Base-by-base conservation (phyloP, 1,140 invertebrate genomes). In the Lanistes nyassanus region DNA sequence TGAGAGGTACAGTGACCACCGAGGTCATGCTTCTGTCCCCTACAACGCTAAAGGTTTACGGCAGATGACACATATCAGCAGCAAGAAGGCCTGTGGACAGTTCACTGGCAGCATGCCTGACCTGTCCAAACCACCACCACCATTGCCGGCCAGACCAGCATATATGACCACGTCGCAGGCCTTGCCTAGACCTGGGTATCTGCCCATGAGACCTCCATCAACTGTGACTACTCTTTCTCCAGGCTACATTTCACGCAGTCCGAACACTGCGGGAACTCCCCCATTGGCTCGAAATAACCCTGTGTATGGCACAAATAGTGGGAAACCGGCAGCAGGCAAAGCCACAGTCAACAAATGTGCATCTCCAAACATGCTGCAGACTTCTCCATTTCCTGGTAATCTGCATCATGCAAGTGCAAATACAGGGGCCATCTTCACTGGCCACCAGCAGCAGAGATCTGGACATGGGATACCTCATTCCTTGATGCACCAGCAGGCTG, bases 161-260 rank as follows among this genome's bases (percentile, higher is more conserved):
- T 47, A 47, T 47, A 16, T 47, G 42, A 47, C 2, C 19, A n/a
- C 70, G 6, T 56, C 70, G 6, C 34, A 56, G 21, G 19, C 70
- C 16, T 13, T 37, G n/a, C 70, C 70, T 13, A 53, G 56, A 29
- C 70, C 70, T 21, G 70, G 70, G 6, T 72, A 72, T 56, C 31
- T 72, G 16, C 55, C 70, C 9, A 21, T 58, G 34, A 56, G 53
- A 6, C 56, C 70, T n/a, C 70, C 70, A n/a, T 42, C 39, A n/a
- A n/a, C 47, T 34, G 34, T 71, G 47, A 31, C 51, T 7, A 36
- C 29, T 58, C 42, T 71, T 29, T 71, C 68, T 0, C 70, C 70
- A 11, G 70, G 70, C 9, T 72, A 72, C 55, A 72, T 58, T 36
- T 72, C 70, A 23, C 70, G 60, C 70, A 72, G 70, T 37, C 70